Evolutionary conservation across 2,888 invertebrate genomes (phyloP).

Genomic region (Euphydryas editha): DNA sequence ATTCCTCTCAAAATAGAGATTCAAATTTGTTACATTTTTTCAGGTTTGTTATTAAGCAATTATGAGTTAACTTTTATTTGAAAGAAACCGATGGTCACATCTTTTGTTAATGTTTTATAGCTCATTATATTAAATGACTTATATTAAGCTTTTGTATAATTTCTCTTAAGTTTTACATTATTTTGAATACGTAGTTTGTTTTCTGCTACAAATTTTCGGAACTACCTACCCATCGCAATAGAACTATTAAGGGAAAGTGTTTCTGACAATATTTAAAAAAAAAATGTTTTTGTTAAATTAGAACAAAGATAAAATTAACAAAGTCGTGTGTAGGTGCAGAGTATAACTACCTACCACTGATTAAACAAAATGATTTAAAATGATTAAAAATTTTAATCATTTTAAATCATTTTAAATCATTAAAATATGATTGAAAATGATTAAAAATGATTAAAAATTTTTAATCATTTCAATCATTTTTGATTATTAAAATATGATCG

Average conservation of each 20-base stretch:
- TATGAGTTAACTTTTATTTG: constrained; percentile 65
- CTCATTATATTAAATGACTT: constrained; percentile 23
- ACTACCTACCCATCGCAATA: not conserved
- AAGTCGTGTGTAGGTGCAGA: too few relatives aligned
- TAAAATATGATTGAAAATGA: too few relatives aligned
- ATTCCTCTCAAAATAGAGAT: constrained; percentile 27
- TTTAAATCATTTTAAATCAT: too few relatives aligned
- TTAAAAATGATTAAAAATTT: too few relatives aligned
- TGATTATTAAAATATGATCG: too few relatives aligned
- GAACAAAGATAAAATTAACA: too few relatives aligned
- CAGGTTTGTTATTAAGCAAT: constrained; percentile 52
- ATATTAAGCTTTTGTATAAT: constrained; percentile 26
- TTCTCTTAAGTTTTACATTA: constrained; percentile 13
- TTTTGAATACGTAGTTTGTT: constrained; percentile 2
- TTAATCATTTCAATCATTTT: too few relatives aligned
- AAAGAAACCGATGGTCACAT: constrained; percentile 53
- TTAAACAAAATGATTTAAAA: too few relatives aligned
- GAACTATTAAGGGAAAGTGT: not conserved
- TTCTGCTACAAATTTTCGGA: not conserved
- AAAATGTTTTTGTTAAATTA: too few relatives aligned
- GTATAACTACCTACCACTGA: too few relatives aligned
- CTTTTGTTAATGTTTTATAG: constrained; percentile 34
- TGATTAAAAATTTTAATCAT: too few relatives aligned
- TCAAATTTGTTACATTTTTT: constrained; percentile 22
- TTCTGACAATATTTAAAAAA: too few relatives aligned